Percentiles rank a stretch among this genome's conserved stretches.
Conservation (phyloP, 2,888 invertebrate species). For the Ophioninae sp. region DNA sequence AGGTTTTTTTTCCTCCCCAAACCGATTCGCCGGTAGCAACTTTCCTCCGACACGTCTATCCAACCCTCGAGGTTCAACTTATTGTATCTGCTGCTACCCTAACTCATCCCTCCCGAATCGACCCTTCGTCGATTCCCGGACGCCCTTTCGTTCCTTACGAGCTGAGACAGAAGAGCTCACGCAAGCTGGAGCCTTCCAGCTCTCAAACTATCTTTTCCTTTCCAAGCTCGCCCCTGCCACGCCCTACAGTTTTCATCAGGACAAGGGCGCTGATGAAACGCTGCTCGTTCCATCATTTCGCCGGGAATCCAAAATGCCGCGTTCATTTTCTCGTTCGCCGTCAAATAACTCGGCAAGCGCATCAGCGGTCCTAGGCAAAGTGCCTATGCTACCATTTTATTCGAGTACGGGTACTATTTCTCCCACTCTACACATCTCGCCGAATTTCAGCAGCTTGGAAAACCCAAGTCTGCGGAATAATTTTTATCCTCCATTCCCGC, state of each 20-base stretch:
- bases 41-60: constrained; percentile 55
- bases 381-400: too few species aligned
- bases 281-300: constrained; percentile 53
- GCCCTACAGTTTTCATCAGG: constrained; percentile 69
- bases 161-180: constrained; percentile 44
- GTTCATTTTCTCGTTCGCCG: background rate
- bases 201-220: background rate
- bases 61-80: constrained; percentile 58
- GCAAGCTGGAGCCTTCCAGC: constrained; percentile 48
- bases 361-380: too few species aligned
- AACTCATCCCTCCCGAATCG: constrained; percentile 36
- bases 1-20: background rate
- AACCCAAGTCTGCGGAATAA: constrained; percentile 6
- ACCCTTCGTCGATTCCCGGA: constrained; percentile 40
- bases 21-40: constrained; percentile 41
- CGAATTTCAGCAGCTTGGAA: background rate
- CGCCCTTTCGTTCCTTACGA: constrained; percentile 47
- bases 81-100: constrained; percentile 45
- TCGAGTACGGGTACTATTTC: too few species aligned
- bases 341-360: background rate
- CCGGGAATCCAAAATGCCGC: constrained; percentile 27
- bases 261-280: constrained; percentile 62
- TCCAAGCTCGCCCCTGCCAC: constrained; percentile 44
- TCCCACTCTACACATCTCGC: too few species aligned
- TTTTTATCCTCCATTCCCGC: background rate